Evolutionary conservation across 1,140 invertebrate species (phyloP).

Genomic region (Yoshiicerus persimilis): DNA sequence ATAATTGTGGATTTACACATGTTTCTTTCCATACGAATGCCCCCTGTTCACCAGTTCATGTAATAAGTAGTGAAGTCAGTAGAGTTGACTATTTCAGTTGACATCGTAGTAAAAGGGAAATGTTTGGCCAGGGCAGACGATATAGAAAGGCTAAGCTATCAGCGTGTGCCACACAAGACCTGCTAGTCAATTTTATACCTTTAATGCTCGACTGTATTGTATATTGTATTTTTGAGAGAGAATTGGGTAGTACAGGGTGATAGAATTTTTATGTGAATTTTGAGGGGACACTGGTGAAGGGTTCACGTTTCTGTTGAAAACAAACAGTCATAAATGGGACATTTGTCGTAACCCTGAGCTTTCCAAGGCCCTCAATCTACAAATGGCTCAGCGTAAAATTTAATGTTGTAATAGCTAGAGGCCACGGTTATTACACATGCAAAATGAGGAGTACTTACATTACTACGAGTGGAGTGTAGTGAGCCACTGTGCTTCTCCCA

Average conservation of each 20-base stretch:
- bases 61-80: not conserved
- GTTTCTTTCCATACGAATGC: not conserved
- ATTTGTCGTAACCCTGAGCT: not conserved
- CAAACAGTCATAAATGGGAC: not conserved
- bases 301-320: not conserved
- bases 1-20: conserved; percentile 7
- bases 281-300: not conserved
- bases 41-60: not conserved
- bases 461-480: not conserved
- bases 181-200: not conserved
- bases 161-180: no score
- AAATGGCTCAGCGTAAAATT: conserved; percentile 17
- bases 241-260: not conserved
- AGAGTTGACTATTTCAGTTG: not conserved
- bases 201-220: not conserved
- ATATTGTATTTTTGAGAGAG: not conserved
- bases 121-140: not conserved
- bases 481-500: not conserved
- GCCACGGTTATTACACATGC: conserved; percentile 18
- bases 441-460: conserved; percentile 18
- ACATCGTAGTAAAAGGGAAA: not conserved
- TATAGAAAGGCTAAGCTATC: no score
- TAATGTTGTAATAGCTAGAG: conserved; percentile 20
- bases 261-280: not conserved
- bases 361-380: not conserved